These are phyloP conservation scores for Drosophila mettleri DNA, from an alignment of 2,888 invertebrate genomes.

Conservation along the genomic window DNA sequence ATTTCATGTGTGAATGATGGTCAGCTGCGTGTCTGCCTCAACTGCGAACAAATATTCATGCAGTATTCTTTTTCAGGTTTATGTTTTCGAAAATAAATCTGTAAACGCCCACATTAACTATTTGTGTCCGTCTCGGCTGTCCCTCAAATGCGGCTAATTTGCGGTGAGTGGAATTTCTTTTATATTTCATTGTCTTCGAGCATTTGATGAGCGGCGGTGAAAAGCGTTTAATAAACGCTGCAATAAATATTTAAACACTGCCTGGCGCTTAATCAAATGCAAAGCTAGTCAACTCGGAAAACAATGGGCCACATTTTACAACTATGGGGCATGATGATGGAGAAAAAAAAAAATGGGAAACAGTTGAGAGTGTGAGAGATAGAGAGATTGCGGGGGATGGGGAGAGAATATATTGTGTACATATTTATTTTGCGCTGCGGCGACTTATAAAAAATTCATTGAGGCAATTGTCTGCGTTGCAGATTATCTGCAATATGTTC, in stretches of 20 bases:
- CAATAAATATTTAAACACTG: conserved; percentile 68
- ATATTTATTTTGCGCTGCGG: conserved; percentile 61
- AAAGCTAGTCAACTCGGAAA: conserved; percentile 47
- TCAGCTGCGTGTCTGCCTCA: neutral
- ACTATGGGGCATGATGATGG: conserved; percentile 65
- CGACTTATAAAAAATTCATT: conserved; percentile 78
- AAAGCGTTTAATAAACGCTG: conserved; percentile 72
- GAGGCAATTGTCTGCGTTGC: conserved; percentile 82
- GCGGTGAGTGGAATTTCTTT: conserved; percentile 60
- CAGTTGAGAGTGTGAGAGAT: neutral
- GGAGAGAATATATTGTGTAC: conserved; percentile 35
- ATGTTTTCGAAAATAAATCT: conserved; percentile 49
- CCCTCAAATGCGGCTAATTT: conserved; percentile 40
- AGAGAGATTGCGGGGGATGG: neutral
- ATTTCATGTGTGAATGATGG: conserved; percentile 51
- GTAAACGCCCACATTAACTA: conserved; percentile 55
- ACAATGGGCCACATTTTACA: conserved; percentile 75
- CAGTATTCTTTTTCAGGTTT: conserved; percentile 38
- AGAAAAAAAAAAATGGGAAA: conserved; percentile 50
- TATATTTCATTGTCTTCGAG: conserved; percentile 40
- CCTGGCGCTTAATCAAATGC: conserved; percentile 64
- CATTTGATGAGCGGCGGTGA: conserved; percentile 59
- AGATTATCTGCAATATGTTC: conserved; percentile 84
- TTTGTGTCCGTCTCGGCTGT: conserved; percentile 26
- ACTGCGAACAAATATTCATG: conserved; percentile 13